Evolutionary conservation across 1,140 invertebrate genomes (phyloP), one percentile per base, ranked within the genome.

Genomic region (Danaus plexippus): DNA sequence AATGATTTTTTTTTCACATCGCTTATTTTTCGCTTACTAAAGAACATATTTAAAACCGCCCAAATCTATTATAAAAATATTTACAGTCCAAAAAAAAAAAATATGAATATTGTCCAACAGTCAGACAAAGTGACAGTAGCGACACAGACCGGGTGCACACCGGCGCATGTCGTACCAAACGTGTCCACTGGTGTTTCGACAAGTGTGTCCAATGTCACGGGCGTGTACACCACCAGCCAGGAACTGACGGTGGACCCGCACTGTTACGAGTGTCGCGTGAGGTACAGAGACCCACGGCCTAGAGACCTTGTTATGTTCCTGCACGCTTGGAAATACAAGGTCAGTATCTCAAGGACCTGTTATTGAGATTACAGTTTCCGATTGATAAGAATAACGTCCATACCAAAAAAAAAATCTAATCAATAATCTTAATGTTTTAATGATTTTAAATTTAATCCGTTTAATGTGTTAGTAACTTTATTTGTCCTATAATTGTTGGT

Each of bases 231-330:
- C 43, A 11, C 43, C 12, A 41, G 51, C 0, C 79, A 80, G 44
- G 69, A 77, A 0, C 90, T 95, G 80, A 92, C 92, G 1, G 88
- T 92, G 3, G 96, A 98, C 75, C 91, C 92, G 3, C 92, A 97
- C 75, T 99, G 97, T 87, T 94, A 95, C 77, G 95, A 97, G 81
- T 98, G 97, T 83, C 95, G 95, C 80, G 93, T 96, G 10, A 90
- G 94, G 52, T 98, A 96, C 86, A 88, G 94, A 57, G 97, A 99
- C 81, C 97, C 97, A 0, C 93, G 94, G 57, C 94, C 95, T 0
- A 91, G 93, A 59, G 95, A 98, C 78, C 89, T 98, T 11, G 92
- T 97, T 57, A 97, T 99, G 95, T 98, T 97, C 84, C 89, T 99
- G 11, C 97, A 98, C 85, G 96, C 96, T 11, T 95, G 96, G 90